A percentile compares a stretch with the other conserved stretches of the same genome.
phyloP scores from a whole-genome alignment of 1,140 invertebrate genomes.

The Apocrypta bakeri region DNA sequence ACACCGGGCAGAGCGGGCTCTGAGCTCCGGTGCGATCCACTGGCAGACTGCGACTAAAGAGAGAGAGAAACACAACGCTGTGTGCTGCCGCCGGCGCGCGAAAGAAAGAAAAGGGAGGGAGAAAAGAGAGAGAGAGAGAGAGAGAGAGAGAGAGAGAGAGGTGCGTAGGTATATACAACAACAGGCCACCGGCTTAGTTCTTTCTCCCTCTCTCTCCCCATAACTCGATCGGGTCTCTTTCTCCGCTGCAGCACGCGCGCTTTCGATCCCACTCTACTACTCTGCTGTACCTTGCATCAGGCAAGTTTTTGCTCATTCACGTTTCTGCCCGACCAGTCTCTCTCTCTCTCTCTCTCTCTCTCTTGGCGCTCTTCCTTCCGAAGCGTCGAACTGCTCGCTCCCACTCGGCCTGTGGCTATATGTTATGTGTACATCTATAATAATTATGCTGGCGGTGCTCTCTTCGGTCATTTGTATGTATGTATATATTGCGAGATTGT shows the following conservation, averaged over 20 bases:
- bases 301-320: neutral
- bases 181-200: neutral
- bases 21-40: neutral
- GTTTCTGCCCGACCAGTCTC: neutral
- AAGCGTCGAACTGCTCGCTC: neutral
- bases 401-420: neutral
- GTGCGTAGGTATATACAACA: neutral
- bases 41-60: neutral
- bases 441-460: too few species aligned
- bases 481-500: too few species aligned
- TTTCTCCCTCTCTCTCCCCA: neutral
- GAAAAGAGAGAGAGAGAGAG: too few species aligned
- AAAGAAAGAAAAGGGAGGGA: neutral
- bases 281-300: neutral
- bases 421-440: too few species aligned
- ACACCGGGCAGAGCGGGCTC: too few species aligned
- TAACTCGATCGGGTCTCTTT: neutral
- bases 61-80: neutral
- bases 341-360: neutral
- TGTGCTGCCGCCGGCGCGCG: too few species aligned
- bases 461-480: neutral
- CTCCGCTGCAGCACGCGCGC: neutral
- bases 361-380: neutral
- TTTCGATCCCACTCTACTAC: neutral
- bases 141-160: neutral